Base-by-base conservation (phyloP, 2,113 vertebrate genomes). In the Sterna hirundo region DNA sequence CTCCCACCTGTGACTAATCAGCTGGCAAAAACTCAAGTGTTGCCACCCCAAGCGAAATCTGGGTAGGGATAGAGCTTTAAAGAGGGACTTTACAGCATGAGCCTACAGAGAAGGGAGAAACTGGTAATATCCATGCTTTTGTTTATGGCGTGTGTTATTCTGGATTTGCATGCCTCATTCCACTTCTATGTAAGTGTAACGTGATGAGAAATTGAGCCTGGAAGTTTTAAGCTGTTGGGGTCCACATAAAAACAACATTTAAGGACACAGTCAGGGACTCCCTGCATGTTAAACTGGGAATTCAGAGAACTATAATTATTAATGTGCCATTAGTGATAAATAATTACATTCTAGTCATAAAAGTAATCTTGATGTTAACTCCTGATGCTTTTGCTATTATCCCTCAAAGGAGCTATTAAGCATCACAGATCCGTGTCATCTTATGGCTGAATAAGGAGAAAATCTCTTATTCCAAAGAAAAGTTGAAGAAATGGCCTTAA, bases 1-100 rank as follows among this genome's bases (percentile, higher is more conserved):
- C 61, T 94, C 46, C 84, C 49, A 83, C 81, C 74, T 80, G 74
- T 51, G 36, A 80, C 29, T 97, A 95, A 97, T 96, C 94, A 95
- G 42, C 87, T 60, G 42, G 38, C 64, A 89, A 83, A 65, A 79
- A 25, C 65, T 95, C 75, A 94, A 96, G 95, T 83, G 75, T 86
- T 26, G 8, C 70, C 74, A 88, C 86, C 84, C 16, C n/a, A 44
- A 15, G 92, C 0, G 82, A 95, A 90, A 70, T 47, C 54, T 64
- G 72, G 18, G 51, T 8, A 62, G 38, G 23, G 38, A 36, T 17
- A 54, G 42, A 74, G 51, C n/a, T 88, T 38, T 92, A n/a, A 74
- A 86, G 58, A 77, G 51, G 51, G 36, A 19, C 34, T 65, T 85
- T 79, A 22, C 30, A 29, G 62, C 3, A 6, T 29, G 70, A 42